These are phyloP conservation scores for Chloebia gouldiae DNA, from an alignment of 2,113 vertebrate species.

Conservation along the genomic window DNA sequence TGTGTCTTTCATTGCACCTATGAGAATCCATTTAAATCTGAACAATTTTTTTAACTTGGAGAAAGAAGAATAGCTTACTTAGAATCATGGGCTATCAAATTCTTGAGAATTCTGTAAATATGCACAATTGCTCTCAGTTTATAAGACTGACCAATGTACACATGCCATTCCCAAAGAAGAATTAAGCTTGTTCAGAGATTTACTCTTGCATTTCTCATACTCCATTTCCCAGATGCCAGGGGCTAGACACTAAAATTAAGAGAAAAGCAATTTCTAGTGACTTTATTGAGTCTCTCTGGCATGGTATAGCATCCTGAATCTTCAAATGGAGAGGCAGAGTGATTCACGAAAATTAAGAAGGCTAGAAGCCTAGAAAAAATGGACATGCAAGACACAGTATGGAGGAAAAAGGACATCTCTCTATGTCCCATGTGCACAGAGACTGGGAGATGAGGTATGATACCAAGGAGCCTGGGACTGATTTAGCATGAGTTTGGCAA, in stretches of 20 bases:
- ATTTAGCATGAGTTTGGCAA: conserved; percentile 31
- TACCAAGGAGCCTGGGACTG: background rate
- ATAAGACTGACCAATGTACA: background rate
- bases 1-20: background rate
- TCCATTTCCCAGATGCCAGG: background rate
- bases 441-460: background rate
- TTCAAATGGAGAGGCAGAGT: background rate
- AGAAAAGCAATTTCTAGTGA: background rate
- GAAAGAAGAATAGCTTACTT: background rate
- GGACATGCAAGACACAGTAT: background rate
- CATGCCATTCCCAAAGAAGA: background rate
- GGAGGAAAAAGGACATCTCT: background rate
- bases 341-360: background rate
- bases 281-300: background rate
- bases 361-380: background rate
- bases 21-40: background rate
- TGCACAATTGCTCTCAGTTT: background rate
- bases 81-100: background rate
- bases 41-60: background rate
- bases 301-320: background rate
- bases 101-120: background rate
- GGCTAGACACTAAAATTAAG: background rate
- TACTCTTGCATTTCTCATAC: background rate
- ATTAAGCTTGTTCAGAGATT: background rate
- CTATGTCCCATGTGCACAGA: background rate